Evolutionary conservation across 2,113 vertebrate species (phyloP), one percentile per base, ranked within the genome.

Genomic region (Cyanoliseus patagonus): DNA sequence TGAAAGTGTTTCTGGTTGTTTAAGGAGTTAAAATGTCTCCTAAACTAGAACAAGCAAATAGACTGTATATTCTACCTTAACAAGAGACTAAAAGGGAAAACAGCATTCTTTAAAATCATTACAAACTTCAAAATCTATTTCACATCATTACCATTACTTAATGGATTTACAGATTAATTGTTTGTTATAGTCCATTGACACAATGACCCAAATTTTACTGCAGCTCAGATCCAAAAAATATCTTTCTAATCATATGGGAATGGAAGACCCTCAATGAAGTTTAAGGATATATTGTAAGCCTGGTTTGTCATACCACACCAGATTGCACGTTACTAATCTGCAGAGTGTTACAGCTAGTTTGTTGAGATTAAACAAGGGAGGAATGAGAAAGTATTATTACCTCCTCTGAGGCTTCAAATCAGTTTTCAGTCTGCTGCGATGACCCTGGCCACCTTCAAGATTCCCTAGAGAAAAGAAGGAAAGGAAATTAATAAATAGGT

Each of bases 351-450:
- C 59, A 89, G 67, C 47, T 83, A 87, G 69, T 92, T 94, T 96
- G 70, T 83, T 72, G 89, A 78, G 90, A 94, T 94, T 80, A 91
- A 95, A 82, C 69, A 94, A 75, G 57, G 57, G 70, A 81, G 27
- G 76, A 94, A 95, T 70, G 44, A 86, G 94, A 92, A 89, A 69
- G 59, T 64, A 78, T 82, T 86, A 79, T 88, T 94, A 79, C 91
- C 95, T 93, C 81, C 90, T 96, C 84, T 61, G 85, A 81, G 88
- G 86, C 69, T 96, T 94, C 92, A 97, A 79, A 97, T 94, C 95
- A 95, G 89, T 87, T 94, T 97, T 86, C 88, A 91, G 33, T 52
- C 80, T 68, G 41, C 80, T 96, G 42, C 0, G 5, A 90, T 83
- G 61, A 97, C 62, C 93, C 59, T 41, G 68, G 72, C 81, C 89